These are phyloP conservation scores for Cherax quadricarinatus DNA, from an alignment of 1,140 invertebrate species.

Conservation along the genomic window DNA sequence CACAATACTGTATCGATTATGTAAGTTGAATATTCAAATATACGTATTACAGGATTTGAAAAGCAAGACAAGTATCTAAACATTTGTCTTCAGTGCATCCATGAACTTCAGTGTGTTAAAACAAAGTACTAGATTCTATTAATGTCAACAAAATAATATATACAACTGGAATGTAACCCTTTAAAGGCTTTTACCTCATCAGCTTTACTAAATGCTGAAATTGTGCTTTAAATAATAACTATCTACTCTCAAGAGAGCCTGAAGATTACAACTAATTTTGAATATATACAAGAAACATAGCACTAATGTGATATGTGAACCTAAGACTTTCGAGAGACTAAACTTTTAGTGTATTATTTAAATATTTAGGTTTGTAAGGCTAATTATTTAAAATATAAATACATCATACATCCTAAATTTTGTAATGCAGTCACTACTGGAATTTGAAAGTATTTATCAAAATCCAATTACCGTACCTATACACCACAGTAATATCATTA, in stretches of 20 bases:
- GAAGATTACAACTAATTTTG: neutral
- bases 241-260: neutral
- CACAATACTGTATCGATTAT: too few relatives aligned
- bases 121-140: neutral
- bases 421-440: neutral
- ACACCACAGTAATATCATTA: conserved; percentile 24
- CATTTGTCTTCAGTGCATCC: neutral
- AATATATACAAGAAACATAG: neutral
- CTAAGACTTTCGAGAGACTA: neutral
- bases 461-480: conserved; percentile 24
- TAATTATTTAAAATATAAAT: neutral
- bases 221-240: neutral
- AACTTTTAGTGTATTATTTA: neutral
- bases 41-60: too few relatives aligned
- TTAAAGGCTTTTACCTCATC: conserved; percentile 4
- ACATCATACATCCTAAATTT: conserved; percentile 3
- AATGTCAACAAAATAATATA: conserved; percentile 25
- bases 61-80: neutral
- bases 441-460: neutral
- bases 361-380: conserved; percentile 8
- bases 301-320: neutral
- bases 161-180: conserved; percentile 20
- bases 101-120: neutral
- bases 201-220: conserved; percentile 12
- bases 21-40: too few relatives aligned